Base-by-base conservation (phyloP, 2,113 vertebrate genomes). In the Hymenochirus boettgeri region DNA sequence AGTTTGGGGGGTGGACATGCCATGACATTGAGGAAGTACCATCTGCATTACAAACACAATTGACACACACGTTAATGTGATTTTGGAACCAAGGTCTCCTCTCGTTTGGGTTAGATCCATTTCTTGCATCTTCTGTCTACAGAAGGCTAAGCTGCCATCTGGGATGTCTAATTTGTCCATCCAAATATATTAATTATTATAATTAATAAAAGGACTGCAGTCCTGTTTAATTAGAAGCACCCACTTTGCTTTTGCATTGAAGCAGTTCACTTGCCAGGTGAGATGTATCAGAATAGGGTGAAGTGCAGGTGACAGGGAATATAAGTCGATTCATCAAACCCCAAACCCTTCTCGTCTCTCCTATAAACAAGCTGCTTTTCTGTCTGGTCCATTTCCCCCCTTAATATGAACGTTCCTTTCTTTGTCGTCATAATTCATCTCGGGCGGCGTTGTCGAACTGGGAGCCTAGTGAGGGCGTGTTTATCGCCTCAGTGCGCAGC, bases 401-500 rank as follows among this genome's bases (percentile, higher is more conserved):
- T 21, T 7, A 24, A 22, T 17, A 21, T n/a, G 21, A 39, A 12
- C 5, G 6, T 24, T 1, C 10, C n/a, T 1, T 0, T 21, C 0
- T 2, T 5, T 7, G 22, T 27, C 21, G 54, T 93, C 85, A 95
- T 75, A 96, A 87, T 74, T 96, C 92, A 0, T 96, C 94, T 1
- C 93, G 84, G 2, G 91, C 90, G 0, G 90, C 77, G 5, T 86
- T 91, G 83, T 93, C 92, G 39, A 93, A 76, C 0, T 90, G 85
- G 0, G 93, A 93, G 74, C 92, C 92, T 0, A 93, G 86, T 35
- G 94, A 92, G 0, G 93, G 91, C 0, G 90, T 81, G 76, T 96
- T 96, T 77, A 89, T 82, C n/a, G 94, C 94, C 71, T 94, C 86
- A 0, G 74, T 82, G 73, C 91, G 91, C 76, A 96, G 86, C 21